phyloP scores from a whole-genome alignment of 2,797 vertebrate species.

The Microctenopoma steveboyesi region DNA sequence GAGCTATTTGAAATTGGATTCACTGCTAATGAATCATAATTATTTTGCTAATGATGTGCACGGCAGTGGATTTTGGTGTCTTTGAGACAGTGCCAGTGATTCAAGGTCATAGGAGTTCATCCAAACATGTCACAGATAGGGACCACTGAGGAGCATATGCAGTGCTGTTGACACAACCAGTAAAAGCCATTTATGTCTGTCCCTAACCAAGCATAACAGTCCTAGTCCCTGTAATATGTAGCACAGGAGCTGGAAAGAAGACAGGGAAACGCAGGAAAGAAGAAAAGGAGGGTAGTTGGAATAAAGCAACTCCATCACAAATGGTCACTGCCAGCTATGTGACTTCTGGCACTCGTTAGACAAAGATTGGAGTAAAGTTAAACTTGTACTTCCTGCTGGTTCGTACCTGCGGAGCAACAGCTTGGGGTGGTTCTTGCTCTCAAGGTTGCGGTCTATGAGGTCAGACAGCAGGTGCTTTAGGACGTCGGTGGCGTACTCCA shows the following conservation, averaged over 20 bases:
- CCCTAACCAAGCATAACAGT: not conserved
- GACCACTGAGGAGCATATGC: slow-evolving; percentile 27
- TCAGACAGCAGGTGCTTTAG: slow-evolving; percentile 96
- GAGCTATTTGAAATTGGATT: slow-evolving; percentile 77
- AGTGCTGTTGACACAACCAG: slow-evolving; percentile 6
- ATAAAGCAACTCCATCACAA: not conserved
- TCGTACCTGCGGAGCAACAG: slow-evolving; percentile 92
- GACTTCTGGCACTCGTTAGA: slow-evolving; percentile 1
- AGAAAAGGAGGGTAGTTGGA: not conserved
- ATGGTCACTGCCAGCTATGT: not conserved
- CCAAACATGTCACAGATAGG: slow-evolving; percentile 63
- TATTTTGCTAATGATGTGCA: slow-evolving; percentile 79
- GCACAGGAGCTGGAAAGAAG: too few relatives aligned
- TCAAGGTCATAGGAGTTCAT: slow-evolving; percentile 76
- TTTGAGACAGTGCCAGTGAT: slow-evolving; percentile 66
- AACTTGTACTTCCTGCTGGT: not conserved
- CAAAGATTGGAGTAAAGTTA: not conserved
- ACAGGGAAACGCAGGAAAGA: too few relatives aligned
- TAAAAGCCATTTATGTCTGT: slow-evolving; percentile 1
- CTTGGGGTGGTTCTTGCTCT: slow-evolving; percentile 99
- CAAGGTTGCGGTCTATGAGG: slow-evolving; percentile 98
- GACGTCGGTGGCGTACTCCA: slow-evolving; percentile 97
- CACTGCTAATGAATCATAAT: slow-evolving; percentile 83
- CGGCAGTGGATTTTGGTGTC: slow-evolving; percentile 60
- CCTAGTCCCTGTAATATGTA: not conserved